phyloP scores from a whole-genome alignment of 1,140 invertebrate species.

The Drosophila erecta region DNA sequence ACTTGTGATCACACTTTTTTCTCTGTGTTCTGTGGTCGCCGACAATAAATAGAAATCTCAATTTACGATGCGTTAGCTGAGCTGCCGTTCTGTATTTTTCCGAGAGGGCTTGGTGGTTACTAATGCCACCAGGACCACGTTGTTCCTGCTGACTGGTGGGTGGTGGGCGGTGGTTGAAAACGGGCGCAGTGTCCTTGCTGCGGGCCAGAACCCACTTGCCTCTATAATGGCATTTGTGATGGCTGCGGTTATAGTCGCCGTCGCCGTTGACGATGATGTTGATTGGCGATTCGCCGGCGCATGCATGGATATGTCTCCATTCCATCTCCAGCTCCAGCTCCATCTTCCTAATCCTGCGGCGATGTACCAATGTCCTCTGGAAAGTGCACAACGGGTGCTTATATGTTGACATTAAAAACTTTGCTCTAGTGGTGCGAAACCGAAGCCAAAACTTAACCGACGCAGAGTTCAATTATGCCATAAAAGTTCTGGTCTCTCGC shows the following conservation, averaged over 20 bases:
- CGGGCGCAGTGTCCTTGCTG: constrained; percentile 22
- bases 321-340: constrained; percentile 10
- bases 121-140: constrained; percentile 29
- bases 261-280: constrained; percentile 75
- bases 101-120: constrained; percentile 23
- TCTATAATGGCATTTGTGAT: constrained; percentile 79
- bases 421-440: constrained; percentile 33
- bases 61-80: constrained; percentile 77
- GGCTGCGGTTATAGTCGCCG: constrained; percentile 76
- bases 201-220: constrained; percentile 30
- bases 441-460: constrained; percentile 46
- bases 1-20: neutral
- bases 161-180: neutral
- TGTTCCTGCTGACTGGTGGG: constrained; percentile 24
- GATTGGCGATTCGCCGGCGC: constrained; percentile 72
- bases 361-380: constrained; percentile 34
- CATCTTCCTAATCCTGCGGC: constrained; percentile 25
- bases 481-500: constrained; percentile 65
- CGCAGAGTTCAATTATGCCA: constrained; percentile 57
- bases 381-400: constrained; percentile 55
- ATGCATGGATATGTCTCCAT: constrained; percentile 53
- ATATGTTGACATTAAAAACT: constrained; percentile 70
- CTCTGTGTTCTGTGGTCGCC: constrained; percentile 33
- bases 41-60: constrained; percentile 83
- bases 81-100: constrained; percentile 22